Conservation (phyloP, 2,888 invertebrate genomes). For the Tuta absoluta region DNA sequence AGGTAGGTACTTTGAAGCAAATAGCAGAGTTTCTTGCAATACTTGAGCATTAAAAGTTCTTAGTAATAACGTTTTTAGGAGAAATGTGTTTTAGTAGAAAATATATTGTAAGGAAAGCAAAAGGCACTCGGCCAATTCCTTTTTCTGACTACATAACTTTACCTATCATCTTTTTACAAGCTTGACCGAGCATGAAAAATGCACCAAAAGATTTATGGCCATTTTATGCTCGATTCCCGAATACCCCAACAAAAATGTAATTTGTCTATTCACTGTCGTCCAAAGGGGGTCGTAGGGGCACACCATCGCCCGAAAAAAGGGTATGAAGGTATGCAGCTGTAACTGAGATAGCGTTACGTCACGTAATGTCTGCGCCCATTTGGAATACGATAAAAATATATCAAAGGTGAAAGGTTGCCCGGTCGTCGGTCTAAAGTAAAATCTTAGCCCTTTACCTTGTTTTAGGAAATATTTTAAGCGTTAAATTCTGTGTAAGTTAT, state of each 20-base stretch:
- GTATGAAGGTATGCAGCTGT: conserved; percentile 24
- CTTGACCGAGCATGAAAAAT: conserved; percentile 64
- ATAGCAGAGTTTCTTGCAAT: not conserved
- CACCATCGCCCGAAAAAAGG: conserved; percentile 43
- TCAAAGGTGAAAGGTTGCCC: conserved; percentile 13
- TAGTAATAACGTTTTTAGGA: not conserved
- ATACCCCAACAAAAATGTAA: conserved; percentile 60
- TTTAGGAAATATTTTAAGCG: not conserved
- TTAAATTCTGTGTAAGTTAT: no score
- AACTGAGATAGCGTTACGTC: conserved; percentile 4
- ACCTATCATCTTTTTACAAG: conserved; percentile 51
- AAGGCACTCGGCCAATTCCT: no score
- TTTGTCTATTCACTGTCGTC: conserved; percentile 53
- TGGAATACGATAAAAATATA: conserved; percentile 25
- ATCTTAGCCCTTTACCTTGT: not conserved
- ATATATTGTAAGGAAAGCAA: not conserved
- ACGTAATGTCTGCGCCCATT: conserved; percentile 25
- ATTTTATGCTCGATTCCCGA: conserved; percentile 58
- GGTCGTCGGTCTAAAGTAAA: not conserved
- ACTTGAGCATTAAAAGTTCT: not conserved
- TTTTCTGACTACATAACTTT: not conserved
- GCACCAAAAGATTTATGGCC: conserved; percentile 60
- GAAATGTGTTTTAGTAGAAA: not conserved
- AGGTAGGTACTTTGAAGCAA: not conserved
- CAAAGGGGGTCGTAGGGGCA: not conserved